phyloP scores from a whole-genome alignment of 2,888 invertebrate genomes.

The Diarsia rubi region DNA sequence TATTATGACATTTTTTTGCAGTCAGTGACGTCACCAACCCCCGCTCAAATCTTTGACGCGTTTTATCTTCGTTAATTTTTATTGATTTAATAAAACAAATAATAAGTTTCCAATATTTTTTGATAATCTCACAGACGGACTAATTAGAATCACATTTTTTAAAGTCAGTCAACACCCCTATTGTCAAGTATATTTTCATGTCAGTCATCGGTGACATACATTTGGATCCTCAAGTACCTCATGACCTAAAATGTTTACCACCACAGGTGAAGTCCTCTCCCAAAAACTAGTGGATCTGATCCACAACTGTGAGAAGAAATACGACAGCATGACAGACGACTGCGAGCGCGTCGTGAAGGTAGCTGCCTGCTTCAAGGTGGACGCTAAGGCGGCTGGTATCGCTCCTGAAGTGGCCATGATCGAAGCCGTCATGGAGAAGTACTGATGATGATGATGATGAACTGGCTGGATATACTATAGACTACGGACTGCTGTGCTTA shows the following conservation, averaged over 20 bases:
- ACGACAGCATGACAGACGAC: conserved; percentile 80
- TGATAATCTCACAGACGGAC: too few relatives aligned
- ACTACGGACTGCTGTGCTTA: conserved; percentile 20
- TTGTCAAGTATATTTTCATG: background rate
- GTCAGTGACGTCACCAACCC: too few relatives aligned
- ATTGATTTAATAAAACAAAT: too few relatives aligned
- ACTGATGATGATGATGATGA: conserved; percentile 63
- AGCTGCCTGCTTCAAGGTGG: conserved; percentile 85
- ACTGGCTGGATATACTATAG: background rate
- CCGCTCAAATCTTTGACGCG: too few relatives aligned
- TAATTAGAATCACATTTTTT: too few relatives aligned
- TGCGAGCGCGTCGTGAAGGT: conserved; percentile 85
- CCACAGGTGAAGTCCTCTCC: conserved; percentile 82
- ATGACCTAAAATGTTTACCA: background rate
- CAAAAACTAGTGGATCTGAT: conserved; percentile 82
- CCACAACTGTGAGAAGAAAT: conserved; percentile 86
- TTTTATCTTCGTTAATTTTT: too few relatives aligned
- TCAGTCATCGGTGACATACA: background rate
- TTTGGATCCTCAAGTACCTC: background rate
- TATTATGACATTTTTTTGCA: too few relatives aligned
- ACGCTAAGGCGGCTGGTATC: conserved; percentile 81
- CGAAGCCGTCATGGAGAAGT: conserved; percentile 85
- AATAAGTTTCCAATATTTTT: too few relatives aligned
- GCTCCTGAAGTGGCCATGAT: conserved; percentile 87
- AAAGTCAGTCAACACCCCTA: too few relatives aligned